phyloP scores from a whole-genome alignment of 1,140 invertebrate genomes.

The Hylaeus anthracinus region DNA sequence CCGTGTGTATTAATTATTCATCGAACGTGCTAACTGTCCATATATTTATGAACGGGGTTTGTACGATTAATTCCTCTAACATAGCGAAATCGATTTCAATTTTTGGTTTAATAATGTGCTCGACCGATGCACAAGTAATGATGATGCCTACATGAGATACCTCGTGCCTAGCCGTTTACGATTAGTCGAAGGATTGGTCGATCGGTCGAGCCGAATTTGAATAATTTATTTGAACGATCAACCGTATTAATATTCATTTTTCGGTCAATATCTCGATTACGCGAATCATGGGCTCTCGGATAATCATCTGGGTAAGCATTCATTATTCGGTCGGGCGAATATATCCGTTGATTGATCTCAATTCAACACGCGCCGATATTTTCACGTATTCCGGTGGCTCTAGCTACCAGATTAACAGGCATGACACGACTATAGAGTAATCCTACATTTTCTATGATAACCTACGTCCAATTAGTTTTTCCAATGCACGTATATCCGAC shows the following conservation, averaged over 20 bases:
- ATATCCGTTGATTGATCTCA: constrained; percentile 49
- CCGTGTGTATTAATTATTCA: too few relatives aligned
- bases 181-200: constrained; percentile 54
- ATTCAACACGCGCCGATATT: constrained; percentile 13
- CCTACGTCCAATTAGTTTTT: too few relatives aligned
- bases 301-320: constrained; percentile 62
- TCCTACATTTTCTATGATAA: background rate
- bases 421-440: background rate
- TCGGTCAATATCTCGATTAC: constrained; percentile 50
- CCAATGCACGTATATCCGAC: too few relatives aligned
- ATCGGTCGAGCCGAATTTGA: constrained; percentile 30
- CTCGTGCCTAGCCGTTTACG: background rate
- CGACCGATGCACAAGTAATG: background rate
- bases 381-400: background rate
- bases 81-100: background rate
- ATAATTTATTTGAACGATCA: constrained; percentile 60
- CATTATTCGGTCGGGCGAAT: constrained; percentile 50
- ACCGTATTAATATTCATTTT: constrained; percentile 63
- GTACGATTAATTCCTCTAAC: background rate
- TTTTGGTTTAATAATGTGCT: too few relatives aligned
- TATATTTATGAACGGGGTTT: too few relatives aligned
- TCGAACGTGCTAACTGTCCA: too few relatives aligned
- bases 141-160: background rate
- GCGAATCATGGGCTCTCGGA: constrained; percentile 48
- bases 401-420: background rate